phyloP scores from a whole-genome alignment of 2,113 vertebrate genomes.

The Pterocles gutturalis region DNA sequence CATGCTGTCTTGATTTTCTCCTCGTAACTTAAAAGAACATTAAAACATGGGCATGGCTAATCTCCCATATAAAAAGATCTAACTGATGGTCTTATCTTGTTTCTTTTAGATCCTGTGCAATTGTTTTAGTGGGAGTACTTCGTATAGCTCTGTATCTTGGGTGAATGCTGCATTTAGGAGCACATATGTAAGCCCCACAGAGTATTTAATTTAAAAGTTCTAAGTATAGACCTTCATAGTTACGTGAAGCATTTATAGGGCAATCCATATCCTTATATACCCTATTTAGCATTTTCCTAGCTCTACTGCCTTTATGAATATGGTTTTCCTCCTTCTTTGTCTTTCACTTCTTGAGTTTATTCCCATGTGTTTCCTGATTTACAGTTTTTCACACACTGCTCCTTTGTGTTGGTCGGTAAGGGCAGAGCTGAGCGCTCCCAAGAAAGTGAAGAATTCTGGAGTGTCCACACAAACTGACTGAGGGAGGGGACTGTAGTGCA shows the following conservation, averaged over 20 bases:
- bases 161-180: not conserved
- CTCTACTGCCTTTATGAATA: not conserved
- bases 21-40: not conserved
- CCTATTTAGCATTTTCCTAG: not conserved
- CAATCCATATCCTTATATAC: not conserved
- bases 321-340: not conserved
- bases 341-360: not conserved
- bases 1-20: not conserved
- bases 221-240: not conserved
- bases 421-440: not conserved
- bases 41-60: not conserved
- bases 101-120: not conserved
- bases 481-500: not conserved
- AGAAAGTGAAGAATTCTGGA: not conserved
- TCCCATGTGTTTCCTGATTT: not conserved
- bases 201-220: not conserved
- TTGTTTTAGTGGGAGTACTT: not conserved
- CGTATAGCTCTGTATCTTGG: not conserved
- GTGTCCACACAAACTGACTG: accelerated
- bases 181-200: not conserved
- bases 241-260: not conserved
- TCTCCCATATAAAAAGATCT: not conserved
- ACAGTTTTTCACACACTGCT: not conserved
- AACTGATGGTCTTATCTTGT: not conserved
- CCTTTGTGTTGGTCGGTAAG: not conserved